Conservation (phyloP, 30 jellyfish, hydroid and myxozoan genomes). For the Cassiopea andromeda region DNA sequence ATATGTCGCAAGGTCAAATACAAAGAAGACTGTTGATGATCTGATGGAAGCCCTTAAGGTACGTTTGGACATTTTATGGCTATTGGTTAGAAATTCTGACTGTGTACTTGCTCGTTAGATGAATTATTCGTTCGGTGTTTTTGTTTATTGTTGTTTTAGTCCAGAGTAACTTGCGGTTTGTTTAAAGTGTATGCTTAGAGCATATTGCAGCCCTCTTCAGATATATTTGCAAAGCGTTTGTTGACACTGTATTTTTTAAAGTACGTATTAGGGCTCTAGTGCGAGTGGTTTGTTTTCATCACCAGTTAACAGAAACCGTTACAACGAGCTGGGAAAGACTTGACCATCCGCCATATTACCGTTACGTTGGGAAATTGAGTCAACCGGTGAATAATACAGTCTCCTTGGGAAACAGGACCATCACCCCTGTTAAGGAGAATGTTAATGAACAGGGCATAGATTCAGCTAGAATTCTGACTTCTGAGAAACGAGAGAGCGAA, state of each 20-base stretch:
- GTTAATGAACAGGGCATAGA: constrained; percentile 53
- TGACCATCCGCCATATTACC: constrained; percentile 92
- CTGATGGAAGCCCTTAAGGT: constrained; percentile 88
- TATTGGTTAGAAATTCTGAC: not conserved
- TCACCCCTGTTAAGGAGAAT: constrained; percentile 51
- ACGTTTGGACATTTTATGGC: constrained; percentile 6
- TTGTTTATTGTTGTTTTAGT: too few relatives aligned
- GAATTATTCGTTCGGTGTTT: not conserved
- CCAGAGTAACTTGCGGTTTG: too few relatives aligned
- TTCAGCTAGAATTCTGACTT: constrained; percentile 40
- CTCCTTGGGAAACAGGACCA: constrained; percentile 54
- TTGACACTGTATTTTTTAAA: not conserved
- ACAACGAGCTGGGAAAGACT: constrained; percentile 93
- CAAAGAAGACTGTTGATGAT: constrained; percentile 75
- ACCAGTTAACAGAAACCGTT: constrained; percentile 90
- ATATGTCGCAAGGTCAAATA: constrained; percentile 90
- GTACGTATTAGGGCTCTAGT: too few relatives aligned
- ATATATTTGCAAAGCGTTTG: too few relatives aligned
- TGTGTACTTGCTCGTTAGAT: not conserved
- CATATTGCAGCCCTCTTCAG: too few relatives aligned
- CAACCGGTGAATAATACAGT: constrained; percentile 38
- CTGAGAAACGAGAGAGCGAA: constrained; percentile 59
- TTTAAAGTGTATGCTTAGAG: too few relatives aligned
- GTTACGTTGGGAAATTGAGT: constrained; percentile 45
- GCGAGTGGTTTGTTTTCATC: too few relatives aligned